These are phyloP conservation scores for Kryptolebias ocellatus DNA, from an alignment of 2,797 vertebrate genomes.

Conservation along the genomic window DNA sequence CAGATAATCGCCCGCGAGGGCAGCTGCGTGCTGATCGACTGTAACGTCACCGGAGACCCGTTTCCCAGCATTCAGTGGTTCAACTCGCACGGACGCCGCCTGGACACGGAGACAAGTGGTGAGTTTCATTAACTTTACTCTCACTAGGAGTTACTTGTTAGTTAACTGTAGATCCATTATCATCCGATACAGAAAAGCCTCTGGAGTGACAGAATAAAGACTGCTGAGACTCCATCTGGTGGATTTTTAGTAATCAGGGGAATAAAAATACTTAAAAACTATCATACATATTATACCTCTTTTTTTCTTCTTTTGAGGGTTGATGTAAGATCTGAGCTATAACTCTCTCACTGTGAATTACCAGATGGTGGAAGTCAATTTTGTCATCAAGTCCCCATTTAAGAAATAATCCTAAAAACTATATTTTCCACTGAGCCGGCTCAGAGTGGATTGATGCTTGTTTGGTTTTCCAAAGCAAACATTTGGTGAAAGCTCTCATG, in stretches of 20 bases:
- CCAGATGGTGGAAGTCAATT: too few species aligned
- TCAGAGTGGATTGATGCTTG: not conserved
- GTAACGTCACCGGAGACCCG: constrained; percentile 91
- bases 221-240: not conserved
- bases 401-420: not conserved
- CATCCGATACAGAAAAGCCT: too few species aligned
- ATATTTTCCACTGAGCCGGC: not conserved
- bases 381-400: too few species aligned
- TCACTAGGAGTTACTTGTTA: not conserved
- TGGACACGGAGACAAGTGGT: constrained; percentile 85
- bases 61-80: constrained; percentile 91
- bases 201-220: not conserved
- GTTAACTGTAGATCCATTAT: constrained; percentile 6
- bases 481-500: not conserved
- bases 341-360: too few species aligned
- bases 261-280: not conserved
- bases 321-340: too few species aligned
- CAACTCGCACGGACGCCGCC: constrained; percentile 88
- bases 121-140: constrained; percentile 48
- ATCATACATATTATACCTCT: too few species aligned
- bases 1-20: constrained; percentile 96
- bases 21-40: constrained; percentile 91
- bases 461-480: not conserved
- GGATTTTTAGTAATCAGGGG: not conserved
- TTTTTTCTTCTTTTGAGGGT: too few species aligned